Base-by-base conservation (phyloP, 2,888 invertebrate genomes). In the Tryphoninae sp. region DNA sequence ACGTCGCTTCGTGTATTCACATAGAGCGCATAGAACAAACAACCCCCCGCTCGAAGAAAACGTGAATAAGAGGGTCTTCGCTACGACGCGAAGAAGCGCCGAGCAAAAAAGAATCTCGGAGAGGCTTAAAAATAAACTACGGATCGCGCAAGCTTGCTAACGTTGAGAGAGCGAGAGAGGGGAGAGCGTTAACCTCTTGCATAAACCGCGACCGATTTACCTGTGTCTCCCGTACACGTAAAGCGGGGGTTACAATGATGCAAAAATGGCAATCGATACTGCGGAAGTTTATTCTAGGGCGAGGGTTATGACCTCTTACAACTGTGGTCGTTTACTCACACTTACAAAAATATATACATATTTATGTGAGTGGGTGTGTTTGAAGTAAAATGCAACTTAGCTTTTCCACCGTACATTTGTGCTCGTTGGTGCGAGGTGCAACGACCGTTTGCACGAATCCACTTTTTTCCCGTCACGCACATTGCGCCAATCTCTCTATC, bases 261-360 rank as follows among this genome's bases (percentile, higher is more conserved):
- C 65, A 75, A 75, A 65, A 78, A 71, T 71, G 65, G 11, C 71
- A 75, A 78, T 81, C 81, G 78, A 81, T 81, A 61, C 71, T 78
- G 75, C 81, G 74, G 74, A 71, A 81, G 74, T 71, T 78, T 62
- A 78, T 65, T 78, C 78, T 81, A 72, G 81, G 81, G 78, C 81
- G 81, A 62, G 67, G 78, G 71, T 74, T 78, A 74, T 71, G 65
- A 65, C 69, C 74, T 61, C 65, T 45, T 2, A 33, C 33, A 33
- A 33, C 49, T 19, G 65, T 59, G 45, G 19, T 45, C 26, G 19
- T 40, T n/a, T 45, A 9, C 33, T 26, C 58, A 33, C 19, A 55
- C 75, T 68, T 53, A 33, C 61, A n/a, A 33, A 53, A 55, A 49
- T 26, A 53, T 53, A 68, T 51, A 64, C 42, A 22, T 40, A 42